Percentiles rank a stretch among this genome's conserved stretches.
phyloP scores from a whole-genome alignment of 2,113 vertebrate species.

The Ancistrus triradiatus region DNA sequence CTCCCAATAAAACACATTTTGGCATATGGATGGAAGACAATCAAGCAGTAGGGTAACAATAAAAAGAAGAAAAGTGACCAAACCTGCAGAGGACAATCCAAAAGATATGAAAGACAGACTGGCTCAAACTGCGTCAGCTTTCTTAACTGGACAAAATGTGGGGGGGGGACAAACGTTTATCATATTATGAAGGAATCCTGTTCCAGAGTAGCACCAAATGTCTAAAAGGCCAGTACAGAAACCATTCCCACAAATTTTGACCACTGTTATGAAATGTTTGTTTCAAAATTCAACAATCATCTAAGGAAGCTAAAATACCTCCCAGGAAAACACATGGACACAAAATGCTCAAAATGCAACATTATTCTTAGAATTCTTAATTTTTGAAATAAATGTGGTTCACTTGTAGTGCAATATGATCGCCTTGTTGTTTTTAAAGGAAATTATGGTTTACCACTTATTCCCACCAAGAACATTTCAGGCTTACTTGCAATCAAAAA shows the following conservation, averaged over 20 bases:
- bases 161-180: background rate
- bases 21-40: too few species aligned
- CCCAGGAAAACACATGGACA: background rate
- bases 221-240: background rate
- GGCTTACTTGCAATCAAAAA: too few species aligned
- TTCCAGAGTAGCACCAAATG: background rate
- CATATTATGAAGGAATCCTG: background rate
- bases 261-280: background rate
- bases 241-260: background rate
- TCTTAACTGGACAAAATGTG: too few species aligned
- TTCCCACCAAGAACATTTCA: too few species aligned
- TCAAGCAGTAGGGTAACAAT: background rate
- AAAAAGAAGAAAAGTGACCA: too few species aligned
- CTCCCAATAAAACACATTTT: too few species aligned
- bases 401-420: slow-evolving; percentile 17
- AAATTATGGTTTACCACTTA: too few species aligned
- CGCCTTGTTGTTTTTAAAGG: too few species aligned
- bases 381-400: slow-evolving; percentile 4
- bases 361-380: background rate
- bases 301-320: background rate
- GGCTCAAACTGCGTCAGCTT: too few species aligned
- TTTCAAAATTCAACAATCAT: background rate
- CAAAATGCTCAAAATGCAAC: background rate
- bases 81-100: too few species aligned
- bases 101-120: too few species aligned